Conservation (phyloP, 2,888 invertebrate genomes). For the Aspidapion aeneum region DNA sequence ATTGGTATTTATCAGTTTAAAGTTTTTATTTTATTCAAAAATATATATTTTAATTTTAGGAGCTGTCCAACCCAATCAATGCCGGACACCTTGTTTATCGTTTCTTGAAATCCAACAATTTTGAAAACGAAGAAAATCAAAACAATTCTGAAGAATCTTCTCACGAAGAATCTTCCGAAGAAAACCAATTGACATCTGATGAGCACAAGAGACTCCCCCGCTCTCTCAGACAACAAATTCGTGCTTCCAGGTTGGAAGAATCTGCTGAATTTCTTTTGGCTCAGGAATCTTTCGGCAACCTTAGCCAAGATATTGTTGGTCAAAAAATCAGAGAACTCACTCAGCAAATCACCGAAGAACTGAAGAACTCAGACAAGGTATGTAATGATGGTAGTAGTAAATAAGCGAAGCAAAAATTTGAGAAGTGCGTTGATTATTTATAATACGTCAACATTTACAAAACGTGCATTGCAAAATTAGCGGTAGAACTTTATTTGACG, state of each 20-base stretch:
- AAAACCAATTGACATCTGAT: too few species aligned
- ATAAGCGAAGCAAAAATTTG: too few species aligned
- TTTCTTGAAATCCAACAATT: constrained; percentile 36
- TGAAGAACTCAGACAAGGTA: background rate
- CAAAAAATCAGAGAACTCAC: background rate
- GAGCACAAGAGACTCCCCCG: background rate
- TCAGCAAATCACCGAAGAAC: background rate
- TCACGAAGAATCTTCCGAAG: background rate
- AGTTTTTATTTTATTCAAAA: too few species aligned
- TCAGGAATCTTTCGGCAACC: background rate
- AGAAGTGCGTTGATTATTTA: too few species aligned
- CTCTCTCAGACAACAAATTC: too few species aligned
- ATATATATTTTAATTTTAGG: too few species aligned
- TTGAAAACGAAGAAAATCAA: background rate
- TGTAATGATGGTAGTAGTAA: too few species aligned
- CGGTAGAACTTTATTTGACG: too few species aligned
- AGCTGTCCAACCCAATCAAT: constrained; percentile 46
- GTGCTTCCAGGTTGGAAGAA: background rate
- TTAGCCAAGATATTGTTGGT: background rate
- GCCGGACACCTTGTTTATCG: constrained; percentile 56
- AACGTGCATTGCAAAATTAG: too few species aligned
- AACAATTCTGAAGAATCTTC: background rate
- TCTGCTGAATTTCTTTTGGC: background rate
- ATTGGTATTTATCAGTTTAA: too few species aligned
- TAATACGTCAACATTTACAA: too few species aligned